Percentiles rank a stretch among this genome's conserved stretches.
Conservation (phyloP, 2,797 vertebrate species). For the Tangara arthus region DNA sequence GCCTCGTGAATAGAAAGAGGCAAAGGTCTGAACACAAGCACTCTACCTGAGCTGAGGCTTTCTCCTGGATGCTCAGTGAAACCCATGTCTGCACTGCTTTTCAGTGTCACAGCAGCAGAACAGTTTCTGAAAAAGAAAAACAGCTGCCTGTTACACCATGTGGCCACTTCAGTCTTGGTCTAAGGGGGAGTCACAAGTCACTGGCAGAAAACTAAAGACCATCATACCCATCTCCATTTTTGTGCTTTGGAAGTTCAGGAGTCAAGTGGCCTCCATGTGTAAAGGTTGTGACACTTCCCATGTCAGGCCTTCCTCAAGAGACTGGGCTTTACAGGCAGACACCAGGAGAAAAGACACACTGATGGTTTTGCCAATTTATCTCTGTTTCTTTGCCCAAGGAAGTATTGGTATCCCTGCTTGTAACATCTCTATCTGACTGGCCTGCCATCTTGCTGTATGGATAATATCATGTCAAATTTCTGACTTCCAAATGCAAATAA, state of each 20-base stretch:
- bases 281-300: background rate
- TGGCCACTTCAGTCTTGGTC: background rate
- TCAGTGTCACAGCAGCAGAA: background rate
- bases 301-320: background rate
- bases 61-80: background rate
- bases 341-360: background rate
- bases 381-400: background rate
- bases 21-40: background rate
- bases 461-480: background rate
- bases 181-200: background rate
- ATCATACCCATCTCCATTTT: background rate
- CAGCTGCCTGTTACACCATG: accelerated
- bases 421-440: background rate
- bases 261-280: background rate
- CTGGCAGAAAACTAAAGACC: background rate
- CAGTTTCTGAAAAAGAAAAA: background rate
- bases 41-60: background rate
- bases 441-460: background rate
- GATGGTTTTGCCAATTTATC: background rate
- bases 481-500: background rate
- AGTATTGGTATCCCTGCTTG: background rate
- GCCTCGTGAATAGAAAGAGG: background rate
- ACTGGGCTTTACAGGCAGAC: background rate
- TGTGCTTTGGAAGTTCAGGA: background rate
- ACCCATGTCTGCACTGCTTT: background rate